Evolutionary conservation across 2,888 invertebrate genomes (phyloP), one percentile per base, ranked within the genome.

Genomic region (Drosophila limbata): DNA sequence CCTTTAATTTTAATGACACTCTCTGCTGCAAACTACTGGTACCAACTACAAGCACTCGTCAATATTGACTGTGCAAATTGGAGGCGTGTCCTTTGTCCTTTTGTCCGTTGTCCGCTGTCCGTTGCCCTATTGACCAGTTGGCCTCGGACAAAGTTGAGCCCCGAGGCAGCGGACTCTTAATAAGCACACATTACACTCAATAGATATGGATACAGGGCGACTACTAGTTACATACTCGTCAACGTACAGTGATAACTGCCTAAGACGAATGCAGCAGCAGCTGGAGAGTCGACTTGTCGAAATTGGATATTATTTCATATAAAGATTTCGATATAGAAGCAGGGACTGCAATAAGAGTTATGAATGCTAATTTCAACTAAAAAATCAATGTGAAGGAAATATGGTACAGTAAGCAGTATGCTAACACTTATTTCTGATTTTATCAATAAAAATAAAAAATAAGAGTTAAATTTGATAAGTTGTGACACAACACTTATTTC

Each of bases 41-140:
- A 11, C 33, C 11, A 33, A 42, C 69, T 56, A 64, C 63, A 69
- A 57, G 45, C 42, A 13, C 37, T 52, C 69, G 76, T 73, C 73
- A 77, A 77, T 78, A 77, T 79, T 81, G 72, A 66, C 74, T 62
- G 73, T 68, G 69, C 60, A 77, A 86, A 79, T 71, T 71, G 78
- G 56, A 83, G 84, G 86, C 78, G 78, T 61, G 78, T 53, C 53
- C 69, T 42, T 25, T 61, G 44, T 39, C 37, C 47, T 33, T 45
- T 25, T 61, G 44, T 39, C 37, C 47, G 25, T 37, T 28, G 28
- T 28, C 28, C 28, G 6, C 8, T 28, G 28, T 28, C 28, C 28
- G 8, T 8, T 61, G 44, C 47, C 37, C 47, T 33, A 53, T 40
- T 56, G 62, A 47, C 55, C 62, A 37, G 35, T 45, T 39, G 39